Percentiles rank a stretch among this genome's conserved stretches.
phyloP scores from a whole-genome alignment of 2,888 invertebrate species.

The Platycheirus albimanus region DNA sequence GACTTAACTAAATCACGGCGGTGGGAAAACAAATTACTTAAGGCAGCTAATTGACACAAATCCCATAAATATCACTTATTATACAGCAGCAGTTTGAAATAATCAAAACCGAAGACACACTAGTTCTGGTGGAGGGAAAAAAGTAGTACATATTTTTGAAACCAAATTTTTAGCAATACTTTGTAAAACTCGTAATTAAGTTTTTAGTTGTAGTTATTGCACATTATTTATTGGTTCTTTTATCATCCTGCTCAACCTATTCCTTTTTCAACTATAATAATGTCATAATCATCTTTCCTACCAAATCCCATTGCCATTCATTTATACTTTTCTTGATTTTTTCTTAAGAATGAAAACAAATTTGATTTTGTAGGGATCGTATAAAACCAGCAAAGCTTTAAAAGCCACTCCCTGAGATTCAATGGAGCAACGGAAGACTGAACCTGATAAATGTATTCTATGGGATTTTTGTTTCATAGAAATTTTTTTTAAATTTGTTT shows the following conservation, averaged over 20 bases:
- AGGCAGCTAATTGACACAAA: no score
- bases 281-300: constrained; percentile 12
- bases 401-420: constrained; percentile 32
- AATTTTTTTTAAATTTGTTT: constrained; percentile 19
- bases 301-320: constrained; percentile 32
- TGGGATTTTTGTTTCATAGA: constrained; percentile 30
- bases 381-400: constrained; percentile 57
- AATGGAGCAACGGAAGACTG: constrained; percentile 44
- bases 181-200: no score
- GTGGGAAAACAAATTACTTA: no score
- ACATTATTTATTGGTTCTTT: constrained; percentile 56
- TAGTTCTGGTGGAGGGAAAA: no score
- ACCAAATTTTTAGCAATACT: no score
- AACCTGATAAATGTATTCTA: constrained; percentile 23
- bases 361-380: constrained; percentile 69
- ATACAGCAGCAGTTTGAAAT: no score
- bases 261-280: constrained; percentile 69
- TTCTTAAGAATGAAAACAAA: constrained; percentile 40
- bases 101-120: no score
- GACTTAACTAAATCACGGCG: no score
- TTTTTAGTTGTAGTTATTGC: no score
- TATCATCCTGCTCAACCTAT: constrained; percentile 76
- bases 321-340: constrained; percentile 34
- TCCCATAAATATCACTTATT: no score
- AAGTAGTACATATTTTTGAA: no score